Conservation (phyloP, 53 echinoderm and acorn worm species). For the Hippasteria phrygiana region DNA sequence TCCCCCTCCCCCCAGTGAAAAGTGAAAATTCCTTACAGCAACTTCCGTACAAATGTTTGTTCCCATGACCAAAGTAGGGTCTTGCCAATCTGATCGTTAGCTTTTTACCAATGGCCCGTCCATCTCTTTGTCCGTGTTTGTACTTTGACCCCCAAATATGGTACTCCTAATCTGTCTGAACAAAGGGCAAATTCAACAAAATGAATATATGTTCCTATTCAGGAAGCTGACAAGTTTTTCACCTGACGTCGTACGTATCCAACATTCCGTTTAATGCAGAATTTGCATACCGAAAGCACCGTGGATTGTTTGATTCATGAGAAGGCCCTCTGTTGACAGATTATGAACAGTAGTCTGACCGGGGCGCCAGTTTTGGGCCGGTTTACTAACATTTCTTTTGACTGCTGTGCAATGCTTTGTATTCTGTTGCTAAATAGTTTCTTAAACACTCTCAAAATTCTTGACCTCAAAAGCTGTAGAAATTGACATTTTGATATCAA, state of each 20-base stretch:
- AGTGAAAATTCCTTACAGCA: neutral
- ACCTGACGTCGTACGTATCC: no score
- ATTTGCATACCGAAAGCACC: no score
- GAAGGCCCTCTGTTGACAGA: conserved; percentile 1
- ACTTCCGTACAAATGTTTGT: neutral
- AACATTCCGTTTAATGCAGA: no score
- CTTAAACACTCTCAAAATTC: neutral
- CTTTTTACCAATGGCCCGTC: neutral
- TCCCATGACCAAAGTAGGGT: neutral
- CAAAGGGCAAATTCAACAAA: no score
- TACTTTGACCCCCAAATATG: no score
- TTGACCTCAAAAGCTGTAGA: neutral
- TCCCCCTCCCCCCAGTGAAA: neutral
- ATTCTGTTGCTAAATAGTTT: no score
- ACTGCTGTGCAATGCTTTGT: neutral
- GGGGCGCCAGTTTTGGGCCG: neutral
- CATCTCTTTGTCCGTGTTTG: no score
- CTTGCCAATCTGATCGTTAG: neutral
- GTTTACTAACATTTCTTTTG: conserved; percentile 38
- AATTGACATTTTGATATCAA: no score
- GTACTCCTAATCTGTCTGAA: no score
- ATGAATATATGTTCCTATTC: no score
- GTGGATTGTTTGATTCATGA: neutral
- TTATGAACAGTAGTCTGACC: neutral
- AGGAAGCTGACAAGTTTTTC: no score